Base-by-base conservation (phyloP, 30 jellyfish, hydroid and myxozoan genomes). In the Cassiopea andromeda region DNA sequence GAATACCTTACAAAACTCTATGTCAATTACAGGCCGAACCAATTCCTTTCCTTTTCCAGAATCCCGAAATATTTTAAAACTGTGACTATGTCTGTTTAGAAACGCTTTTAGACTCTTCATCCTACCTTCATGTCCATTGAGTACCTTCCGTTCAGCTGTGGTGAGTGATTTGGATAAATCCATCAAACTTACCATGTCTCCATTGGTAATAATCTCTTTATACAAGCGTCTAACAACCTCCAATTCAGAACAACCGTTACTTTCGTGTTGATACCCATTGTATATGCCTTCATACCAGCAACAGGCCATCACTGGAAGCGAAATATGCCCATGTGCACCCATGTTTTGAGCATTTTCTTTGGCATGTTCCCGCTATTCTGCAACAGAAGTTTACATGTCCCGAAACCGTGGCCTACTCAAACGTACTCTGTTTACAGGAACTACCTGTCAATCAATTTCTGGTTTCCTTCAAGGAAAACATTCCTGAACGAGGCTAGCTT, bases 1-100 rank as follows among this genome's bases (percentile, higher is more conserved):
- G 72, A 95, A 95, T 72, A 83, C 90, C 27, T 96, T 91, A 76
- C 99, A 95, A 84, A 95, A 95, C 71, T 95, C 98, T 17, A 95
- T 91, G 47, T 81, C 88, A 17, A 85, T 94, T 47, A 91, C 84
- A 16, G 99, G 87, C 50, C 82, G 87, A 6, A 94, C 73, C 45
- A 90, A 85, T 44, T 67, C 70, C 13, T 81, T 45, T n/a, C 97
- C 93, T 10, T 80, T 83, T 43, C 49, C 79, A 2, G 59, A 19
- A 47, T 93, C 95, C 47, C 84, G 87, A 16, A 90, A 48, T 7
- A 89, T 77, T 66, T 18, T 49, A 64, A 89, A 89, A 58, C 85
- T 57, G 59, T 90, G 71, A 61, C 88, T 72, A 73, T 89, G 84
- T 50, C 75, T 84, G 45, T 54, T 83, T 18, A 93, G 8, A 59